Evolutionary conservation across 2,888 invertebrate species (phyloP), one percentile per base, ranked within the genome.

Genomic region (Uropetala carovei): DNA sequence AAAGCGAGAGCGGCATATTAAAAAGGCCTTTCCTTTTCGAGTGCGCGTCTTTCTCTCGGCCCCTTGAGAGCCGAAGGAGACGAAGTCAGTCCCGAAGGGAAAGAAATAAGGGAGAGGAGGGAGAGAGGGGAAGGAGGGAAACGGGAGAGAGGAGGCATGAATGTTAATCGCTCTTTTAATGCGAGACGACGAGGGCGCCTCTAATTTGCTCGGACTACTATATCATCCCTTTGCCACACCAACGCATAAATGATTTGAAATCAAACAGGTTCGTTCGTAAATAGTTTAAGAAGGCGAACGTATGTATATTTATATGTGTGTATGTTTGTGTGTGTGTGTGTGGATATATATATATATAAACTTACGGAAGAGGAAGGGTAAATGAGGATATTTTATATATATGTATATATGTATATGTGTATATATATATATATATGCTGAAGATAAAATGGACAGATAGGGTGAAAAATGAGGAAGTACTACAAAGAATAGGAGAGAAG

Each of bases 131-230:
- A 89, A 43, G 89, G 86, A 59, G 10, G 16, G 60, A 59, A 11
- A 22, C 58, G 22, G n/a, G n/a, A 11, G 22, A 18, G 64, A 8
- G 30, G 43, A 11, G 89, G 89, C 89, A 89, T 89, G 89, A 89
- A 89, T 89, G 89, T 89, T 89, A 89, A 89, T 89, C 89, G 89
- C 64, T 68, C 89, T 64, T 64, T 89, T 68, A 89, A 89, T 89
- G 89, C 13, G 43, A 83, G 83, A 22, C 83, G 43, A 43, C 43
- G 57, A 64, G 89, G 89, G 89, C 30, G 89, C 64, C 30, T 64
- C 89, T 89, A 89, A 89, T 89, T 89, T 89, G 89, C 43, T 64
- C 89, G 30, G 64, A 43, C 60, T 64, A n/a, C 89, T 89, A 64
- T 64, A 89, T 89, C 89, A 89, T 89, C 89, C 89, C 64, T 58